Evolutionary conservation across 2,888 invertebrate genomes (phyloP), one percentile per base, ranked within the genome.

Genomic region (Harmothoe impar): DNA sequence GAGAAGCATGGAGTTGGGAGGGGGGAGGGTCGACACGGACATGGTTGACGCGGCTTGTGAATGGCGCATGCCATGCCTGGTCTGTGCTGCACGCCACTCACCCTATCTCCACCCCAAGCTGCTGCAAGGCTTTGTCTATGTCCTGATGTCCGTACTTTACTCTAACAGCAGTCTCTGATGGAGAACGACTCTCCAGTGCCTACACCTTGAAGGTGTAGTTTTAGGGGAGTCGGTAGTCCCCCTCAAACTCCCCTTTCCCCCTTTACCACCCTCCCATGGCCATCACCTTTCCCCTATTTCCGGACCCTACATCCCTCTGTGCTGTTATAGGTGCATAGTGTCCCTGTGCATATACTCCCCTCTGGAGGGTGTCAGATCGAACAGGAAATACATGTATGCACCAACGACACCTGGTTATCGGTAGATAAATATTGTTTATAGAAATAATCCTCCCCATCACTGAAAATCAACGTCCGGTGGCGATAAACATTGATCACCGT

Each of bases 61-160:
- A 72, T 72, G 72, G 72, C 72, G 72, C 72, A 72, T 72, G 72
- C 72, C 72, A 72, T 29, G 72, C 72, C 29, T 25, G n/a, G 31
- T 15, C 72, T n/a, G 0, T 25, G 72, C 72, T 25, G 25, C 72
- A 72, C 72, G 72, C 72, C 72, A 72, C 25, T 25, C 72, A 72
- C 72, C 29, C 17, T 25, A 72, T 72, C 72, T 72, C 72, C 72
- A 72, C 72, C 72, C 20, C n/a, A 72, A 29, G 5, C 72, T 25
- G 15, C 72, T 72, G 31, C 72, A 72, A 72, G 29, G 62, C 62
- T 20, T 62, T 62, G 62, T 62, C 62, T 10, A n/a, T 62, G 62
- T 17, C 29, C 25, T n/a, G 15, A n/a, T 72, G 5, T 3, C 25
- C 29, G 25, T 72, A 72, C 29, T 10, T 10, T 20, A 29, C 72